Evolutionary conservation across 2,797 vertebrate species (phyloP).

Genomic region (Naso thynnoides): DNA sequence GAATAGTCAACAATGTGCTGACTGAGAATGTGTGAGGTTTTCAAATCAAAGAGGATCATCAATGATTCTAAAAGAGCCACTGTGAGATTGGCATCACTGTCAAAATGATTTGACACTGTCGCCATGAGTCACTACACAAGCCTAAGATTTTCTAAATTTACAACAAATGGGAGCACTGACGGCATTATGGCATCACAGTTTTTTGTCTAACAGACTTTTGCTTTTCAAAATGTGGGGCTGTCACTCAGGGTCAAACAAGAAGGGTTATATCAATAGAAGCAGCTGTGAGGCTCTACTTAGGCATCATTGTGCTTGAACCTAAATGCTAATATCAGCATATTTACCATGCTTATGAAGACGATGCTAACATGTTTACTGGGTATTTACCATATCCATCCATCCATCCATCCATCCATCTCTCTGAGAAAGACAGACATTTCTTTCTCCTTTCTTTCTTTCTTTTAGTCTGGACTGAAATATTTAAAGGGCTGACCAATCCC

Average conservation of each 20-base stretch:
- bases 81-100: conserved; percentile 53
- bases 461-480: neutral
- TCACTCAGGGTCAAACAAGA: conserved; percentile 13
- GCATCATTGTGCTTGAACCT: neutral
- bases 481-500: neutral
- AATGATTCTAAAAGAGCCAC: conserved; percentile 18
- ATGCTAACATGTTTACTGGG: neutral
- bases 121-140: conserved; percentile 17
- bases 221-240: conserved; percentile 6
- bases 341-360: neutral
- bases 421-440: too few relatives aligned
- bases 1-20: conserved; percentile 61
- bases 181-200: neutral
- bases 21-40: conserved; percentile 36
- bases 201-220: neutral
- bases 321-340: neutral
- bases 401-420: too few relatives aligned
- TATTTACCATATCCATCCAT: too few relatives aligned
- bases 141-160: conserved; percentile 27
- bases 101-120: conserved; percentile 58
- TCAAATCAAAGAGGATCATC: conserved; percentile 60
- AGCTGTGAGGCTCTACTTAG: neutral
- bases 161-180: conserved; percentile 41
- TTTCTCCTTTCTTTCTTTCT: too few relatives aligned
- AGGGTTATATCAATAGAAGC: neutral